Evolutionary conservation across 2,797 vertebrate genomes (phyloP).

Genomic region (Takifugu ocellatus): DNA sequence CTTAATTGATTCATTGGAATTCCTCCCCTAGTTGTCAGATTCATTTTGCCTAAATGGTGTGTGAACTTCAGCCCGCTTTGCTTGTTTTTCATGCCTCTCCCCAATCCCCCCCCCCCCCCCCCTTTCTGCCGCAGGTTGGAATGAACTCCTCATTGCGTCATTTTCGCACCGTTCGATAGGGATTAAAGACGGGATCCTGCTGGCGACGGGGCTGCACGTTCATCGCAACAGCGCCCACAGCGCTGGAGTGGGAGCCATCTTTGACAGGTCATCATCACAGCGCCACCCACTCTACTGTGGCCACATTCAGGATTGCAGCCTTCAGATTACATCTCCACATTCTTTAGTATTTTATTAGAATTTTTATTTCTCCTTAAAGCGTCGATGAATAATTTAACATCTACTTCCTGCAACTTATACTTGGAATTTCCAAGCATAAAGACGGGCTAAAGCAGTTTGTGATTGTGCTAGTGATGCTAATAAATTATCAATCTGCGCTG

Average conservation of each 20-base stretch:
- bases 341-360: not conserved
- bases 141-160: conserved; percentile 96
- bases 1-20: conserved; percentile 65
- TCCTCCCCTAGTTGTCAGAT: conserved; percentile 59
- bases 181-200: conserved; percentile 93
- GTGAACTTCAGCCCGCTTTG: conserved; percentile 54
- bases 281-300: not conserved
- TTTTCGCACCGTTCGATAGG: conserved; percentile 97
- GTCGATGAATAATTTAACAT: not conserved
- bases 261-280: conserved; percentile 84
- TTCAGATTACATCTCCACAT: not conserved
- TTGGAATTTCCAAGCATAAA: not conserved
- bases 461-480: not conserved
- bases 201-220: conserved; percentile 94
- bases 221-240: conserved; percentile 97
- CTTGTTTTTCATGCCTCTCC: not conserved
- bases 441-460: not conserved
- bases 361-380: not conserved
- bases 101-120: not conserved
- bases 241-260: conserved; percentile 97
- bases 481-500: not conserved
- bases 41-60: conserved; percentile 53
- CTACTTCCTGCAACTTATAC: not conserved
- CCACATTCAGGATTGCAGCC: too few species aligned
- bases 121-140: conserved; percentile 84